phyloP scores from a whole-genome alignment of 2,113 vertebrate genomes.

The Alectura lathami region DNA sequence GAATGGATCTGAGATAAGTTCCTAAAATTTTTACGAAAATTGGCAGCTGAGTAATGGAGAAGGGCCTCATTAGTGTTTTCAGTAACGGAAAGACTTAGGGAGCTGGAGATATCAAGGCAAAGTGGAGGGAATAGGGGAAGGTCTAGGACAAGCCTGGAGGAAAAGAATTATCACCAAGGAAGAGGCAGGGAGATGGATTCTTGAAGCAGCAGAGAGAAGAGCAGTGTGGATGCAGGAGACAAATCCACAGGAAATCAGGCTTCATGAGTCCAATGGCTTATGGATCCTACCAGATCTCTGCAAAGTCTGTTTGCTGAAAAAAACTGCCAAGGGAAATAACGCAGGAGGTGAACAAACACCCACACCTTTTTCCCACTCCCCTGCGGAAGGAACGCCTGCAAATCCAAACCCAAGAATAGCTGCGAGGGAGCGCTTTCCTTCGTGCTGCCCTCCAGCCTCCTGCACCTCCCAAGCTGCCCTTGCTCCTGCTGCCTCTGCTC shows the following conservation, averaged over 20 bases:
- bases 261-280: background rate
- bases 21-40: background rate
- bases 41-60: background rate
- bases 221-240: background rate
- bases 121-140: background rate
- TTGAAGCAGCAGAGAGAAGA: background rate
- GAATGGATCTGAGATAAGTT: background rate
- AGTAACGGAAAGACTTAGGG: background rate
- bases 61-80: background rate
- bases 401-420: background rate
- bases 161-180: background rate
- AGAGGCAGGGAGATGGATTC: background rate
- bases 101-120: background rate
- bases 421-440: background rate
- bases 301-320: background rate
- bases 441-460: background rate
- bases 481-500: background rate
- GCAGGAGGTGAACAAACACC: background rate
- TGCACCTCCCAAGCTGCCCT: background rate
- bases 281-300: accelerated
- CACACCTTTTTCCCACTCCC: background rate
- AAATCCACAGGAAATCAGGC: background rate
- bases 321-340: background rate
- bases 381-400: background rate
- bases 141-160: background rate